phyloP scores from a whole-genome alignment of 2,113 vertebrate genomes.

The Pelecanoides urinatrix region DNA sequence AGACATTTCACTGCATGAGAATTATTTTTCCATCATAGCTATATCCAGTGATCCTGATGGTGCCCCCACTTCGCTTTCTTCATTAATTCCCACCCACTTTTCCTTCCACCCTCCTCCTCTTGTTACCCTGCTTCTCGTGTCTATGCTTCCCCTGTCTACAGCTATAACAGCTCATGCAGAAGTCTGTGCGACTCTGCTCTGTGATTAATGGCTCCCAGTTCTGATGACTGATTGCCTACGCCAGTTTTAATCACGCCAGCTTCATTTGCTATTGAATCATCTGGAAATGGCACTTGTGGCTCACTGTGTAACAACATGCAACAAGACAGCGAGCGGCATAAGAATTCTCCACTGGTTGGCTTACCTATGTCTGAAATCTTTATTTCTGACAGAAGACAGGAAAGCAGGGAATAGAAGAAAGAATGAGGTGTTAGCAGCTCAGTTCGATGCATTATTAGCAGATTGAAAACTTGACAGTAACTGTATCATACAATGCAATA shows the following conservation, averaged over 20 bases:
- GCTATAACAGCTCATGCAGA: not conserved
- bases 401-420: slow-evolving; percentile 82
- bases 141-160: not conserved
- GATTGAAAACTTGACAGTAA: slow-evolving; percentile 78
- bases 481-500: slow-evolving; percentile 60
- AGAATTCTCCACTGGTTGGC: slow-evolving; percentile 74
- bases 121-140: not conserved
- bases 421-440: slow-evolving; percentile 78
- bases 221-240: slow-evolving; percentile 36
- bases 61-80: not conserved
- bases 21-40: not conserved
- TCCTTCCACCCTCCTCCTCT: not conserved
- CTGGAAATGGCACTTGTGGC: slow-evolving; percentile 53
- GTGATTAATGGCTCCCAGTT: slow-evolving; percentile 54
- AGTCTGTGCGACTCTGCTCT: not conserved
- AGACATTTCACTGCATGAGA: not conserved
- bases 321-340: slow-evolving; percentile 67
- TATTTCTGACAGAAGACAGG: slow-evolving; percentile 95
- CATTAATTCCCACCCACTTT: not conserved
- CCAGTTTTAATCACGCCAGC: slow-evolving; percentile 48
- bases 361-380: slow-evolving; percentile 99
- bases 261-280: slow-evolving; percentile 52
- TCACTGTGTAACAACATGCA: slow-evolving; percentile 71
- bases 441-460: slow-evolving; percentile 76
- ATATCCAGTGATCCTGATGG: not conserved